Conservation (phyloP, 2,113 vertebrate species). For the Tetraodon nigroviridis region DNA sequence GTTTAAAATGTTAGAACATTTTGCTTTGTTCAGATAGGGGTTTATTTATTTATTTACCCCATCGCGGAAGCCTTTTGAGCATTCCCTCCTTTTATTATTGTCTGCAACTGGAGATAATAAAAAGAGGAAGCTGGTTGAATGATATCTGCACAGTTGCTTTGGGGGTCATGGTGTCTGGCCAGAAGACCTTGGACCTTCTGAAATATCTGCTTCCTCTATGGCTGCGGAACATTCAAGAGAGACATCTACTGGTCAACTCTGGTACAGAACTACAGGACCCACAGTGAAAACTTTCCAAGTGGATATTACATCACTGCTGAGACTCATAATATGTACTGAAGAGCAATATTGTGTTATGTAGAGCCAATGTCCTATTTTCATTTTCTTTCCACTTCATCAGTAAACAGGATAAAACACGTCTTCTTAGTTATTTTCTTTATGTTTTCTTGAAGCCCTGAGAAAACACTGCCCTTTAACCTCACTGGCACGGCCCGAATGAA, state of each 20-base stretch:
- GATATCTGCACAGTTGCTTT: constrained; percentile 1
- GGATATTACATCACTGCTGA: constrained; percentile 23
- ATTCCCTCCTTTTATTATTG: neutral
- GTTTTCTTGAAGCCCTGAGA: constrained; percentile 62
- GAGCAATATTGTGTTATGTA: neutral
- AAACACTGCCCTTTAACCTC: constrained; percentile 64
- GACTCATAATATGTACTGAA: neutral
- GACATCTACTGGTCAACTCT: constrained; percentile 64
- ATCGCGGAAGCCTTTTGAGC: neutral
- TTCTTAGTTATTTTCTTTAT: constrained; percentile 12
- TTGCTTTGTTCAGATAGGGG: neutral
- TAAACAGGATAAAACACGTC: neutral
- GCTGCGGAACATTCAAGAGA: constrained; percentile 48
- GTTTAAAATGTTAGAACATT: constrained; percentile 1
- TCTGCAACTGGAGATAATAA: neutral
- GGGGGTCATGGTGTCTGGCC: constrained; percentile 5
- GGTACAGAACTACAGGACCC: constrained; percentile 50
- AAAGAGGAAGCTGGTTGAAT: neutral
- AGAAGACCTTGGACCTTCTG: constrained; percentile 1
- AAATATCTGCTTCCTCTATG: constrained; percentile 11
- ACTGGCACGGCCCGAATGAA: constrained; percentile 64
- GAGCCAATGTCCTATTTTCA: neutral
- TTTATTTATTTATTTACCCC: neutral
- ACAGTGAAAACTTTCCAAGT: neutral
- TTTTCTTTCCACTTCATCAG: neutral